phyloP scores from a whole-genome alignment of 35 echinoderm and acorn worm genomes.

The Eucidaris tribuloides region DNA sequence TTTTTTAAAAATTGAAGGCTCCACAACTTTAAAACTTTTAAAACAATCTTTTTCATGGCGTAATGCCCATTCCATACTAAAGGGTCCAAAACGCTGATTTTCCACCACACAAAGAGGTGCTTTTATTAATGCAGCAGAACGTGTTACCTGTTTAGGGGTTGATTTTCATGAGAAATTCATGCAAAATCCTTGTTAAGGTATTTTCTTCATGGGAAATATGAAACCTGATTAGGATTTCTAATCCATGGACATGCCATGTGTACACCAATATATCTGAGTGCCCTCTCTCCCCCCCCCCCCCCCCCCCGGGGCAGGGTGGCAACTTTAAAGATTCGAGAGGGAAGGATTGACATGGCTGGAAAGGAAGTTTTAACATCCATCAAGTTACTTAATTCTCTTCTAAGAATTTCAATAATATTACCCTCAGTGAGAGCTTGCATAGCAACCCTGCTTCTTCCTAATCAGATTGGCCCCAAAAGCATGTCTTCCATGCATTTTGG shows the following conservation, averaged over 20 bases:
- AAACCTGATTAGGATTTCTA: background rate
- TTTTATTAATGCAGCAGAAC: no score
- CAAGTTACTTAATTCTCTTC: background rate
- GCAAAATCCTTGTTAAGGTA: no score
- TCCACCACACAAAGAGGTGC: no score
- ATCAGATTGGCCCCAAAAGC: conserved; percentile 91
- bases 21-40: no score
- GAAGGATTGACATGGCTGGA: background rate
- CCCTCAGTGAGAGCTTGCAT: conserved; percentile 57
- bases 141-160: no score
- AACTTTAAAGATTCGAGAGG: background rate
- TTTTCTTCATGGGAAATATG: no score
- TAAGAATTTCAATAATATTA: background rate
- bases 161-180: no score
- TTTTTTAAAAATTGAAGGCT: no score
- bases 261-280: background rate
- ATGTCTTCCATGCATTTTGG: conserved; percentile 60
- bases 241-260: background rate
- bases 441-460: conserved; percentile 92
- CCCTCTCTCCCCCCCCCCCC: background rate
- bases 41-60: no score
- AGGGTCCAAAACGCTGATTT: no score
- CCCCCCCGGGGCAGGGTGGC: background rate
- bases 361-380: background rate
- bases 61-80: no score